Evolutionary conservation across 2,113 vertebrate species (phyloP).

Genomic region (Phaethon lepturus): DNA sequence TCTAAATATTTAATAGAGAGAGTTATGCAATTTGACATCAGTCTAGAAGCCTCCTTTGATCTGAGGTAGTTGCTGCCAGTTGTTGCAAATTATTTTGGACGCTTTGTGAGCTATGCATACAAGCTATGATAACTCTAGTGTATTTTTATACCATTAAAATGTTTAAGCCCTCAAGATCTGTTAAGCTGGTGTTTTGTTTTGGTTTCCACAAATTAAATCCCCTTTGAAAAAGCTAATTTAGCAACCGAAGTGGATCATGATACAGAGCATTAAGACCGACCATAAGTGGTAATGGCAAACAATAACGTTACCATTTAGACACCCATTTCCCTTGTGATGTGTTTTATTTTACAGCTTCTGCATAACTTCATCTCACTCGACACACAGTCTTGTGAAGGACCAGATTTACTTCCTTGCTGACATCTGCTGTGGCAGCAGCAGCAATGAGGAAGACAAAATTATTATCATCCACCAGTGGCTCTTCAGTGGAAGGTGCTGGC

Average conservation of each 20-base stretch:
- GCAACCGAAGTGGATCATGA: not conserved
- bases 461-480: not conserved
- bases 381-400: not conserved
- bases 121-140: not conserved
- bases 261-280: not conserved
- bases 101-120: not conserved
- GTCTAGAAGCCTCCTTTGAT: slow-evolving; percentile 37
- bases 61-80: not conserved
- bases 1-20: not conserved
- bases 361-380: not conserved
- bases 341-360: not conserved
- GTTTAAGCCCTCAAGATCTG: not conserved
- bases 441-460: not conserved
- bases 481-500: not conserved
- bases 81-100: slow-evolving; percentile 7
- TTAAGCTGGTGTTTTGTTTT: slow-evolving; percentile 14
- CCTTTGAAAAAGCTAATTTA: not conserved
- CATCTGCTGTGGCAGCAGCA: not conserved
- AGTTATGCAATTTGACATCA: not conserved
- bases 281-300: not conserved
- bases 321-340: not conserved
- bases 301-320: not conserved
- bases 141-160: not conserved
- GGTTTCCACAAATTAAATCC: not conserved
- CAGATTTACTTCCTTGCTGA: not conserved